phyloP scores from a whole-genome alignment of 2,113 vertebrate genomes.

The Trematomus loennbergii region DNA sequence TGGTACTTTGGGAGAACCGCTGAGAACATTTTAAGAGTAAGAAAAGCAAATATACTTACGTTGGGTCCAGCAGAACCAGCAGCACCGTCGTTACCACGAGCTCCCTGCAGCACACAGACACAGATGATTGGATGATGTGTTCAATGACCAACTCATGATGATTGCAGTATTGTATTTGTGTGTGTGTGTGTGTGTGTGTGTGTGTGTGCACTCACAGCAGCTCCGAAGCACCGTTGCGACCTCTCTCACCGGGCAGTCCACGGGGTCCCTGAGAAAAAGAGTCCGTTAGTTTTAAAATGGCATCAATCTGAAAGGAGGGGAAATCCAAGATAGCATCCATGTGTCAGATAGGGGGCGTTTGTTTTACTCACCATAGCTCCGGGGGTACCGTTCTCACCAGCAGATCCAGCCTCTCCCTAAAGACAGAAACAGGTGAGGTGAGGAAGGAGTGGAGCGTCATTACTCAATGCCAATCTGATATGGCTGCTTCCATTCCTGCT shows the following conservation, averaged over 20 bases:
- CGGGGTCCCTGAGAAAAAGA: slow-evolving; percentile 89
- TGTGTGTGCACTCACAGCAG: slow-evolving; percentile 91
- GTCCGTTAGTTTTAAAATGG: not conserved
- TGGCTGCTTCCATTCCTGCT: not conserved
- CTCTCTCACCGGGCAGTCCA: slow-evolving; percentile 97
- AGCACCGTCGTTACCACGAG: slow-evolving; percentile 96
- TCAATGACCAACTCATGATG: not conserved
- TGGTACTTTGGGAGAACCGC: not conserved
- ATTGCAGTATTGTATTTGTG: not conserved
- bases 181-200: not conserved
- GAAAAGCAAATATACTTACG: slow-evolving; percentile 85
- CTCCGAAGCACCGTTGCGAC: slow-evolving; percentile 90
- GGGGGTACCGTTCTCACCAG: slow-evolving; percentile 96
- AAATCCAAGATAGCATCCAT: not conserved
- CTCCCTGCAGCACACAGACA: slow-evolving; percentile 85
- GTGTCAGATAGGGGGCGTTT: not conserved
- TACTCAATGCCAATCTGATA: not conserved
- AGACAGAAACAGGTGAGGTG: slow-evolving; percentile 1
- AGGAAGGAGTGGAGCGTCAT: not conserved
- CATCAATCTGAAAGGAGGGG: not conserved
- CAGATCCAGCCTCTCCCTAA: slow-evolving; percentile 92
- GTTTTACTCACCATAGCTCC: slow-evolving; percentile 91
- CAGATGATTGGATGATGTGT: not conserved
- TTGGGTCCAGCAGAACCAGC: slow-evolving; percentile 94
- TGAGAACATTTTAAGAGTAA: not conserved